Evolutionary conservation across 2,888 invertebrate species (phyloP).

Genomic region (Aethes cnicana): DNA sequence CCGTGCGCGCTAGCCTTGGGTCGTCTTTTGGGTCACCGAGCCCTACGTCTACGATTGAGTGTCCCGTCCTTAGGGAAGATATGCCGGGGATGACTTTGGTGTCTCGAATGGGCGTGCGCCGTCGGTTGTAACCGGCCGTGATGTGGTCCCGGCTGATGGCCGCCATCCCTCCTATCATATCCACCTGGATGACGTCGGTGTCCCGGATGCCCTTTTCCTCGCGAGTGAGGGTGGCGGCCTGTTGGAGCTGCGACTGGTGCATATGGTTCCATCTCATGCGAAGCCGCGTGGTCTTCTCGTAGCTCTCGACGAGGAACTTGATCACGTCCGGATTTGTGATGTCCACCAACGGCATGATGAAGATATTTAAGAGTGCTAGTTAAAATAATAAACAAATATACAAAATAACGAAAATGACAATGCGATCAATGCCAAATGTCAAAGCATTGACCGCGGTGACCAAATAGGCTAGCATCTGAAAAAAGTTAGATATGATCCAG

Average conservation of each 20-base stretch:
- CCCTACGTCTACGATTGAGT: conserved; percentile 49
- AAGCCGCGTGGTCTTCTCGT: conserved; percentile 51
- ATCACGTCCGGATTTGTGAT: conserved; percentile 51
- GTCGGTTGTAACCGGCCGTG: conserved; percentile 41
- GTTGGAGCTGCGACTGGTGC: conserved; percentile 41
- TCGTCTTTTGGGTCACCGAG: conserved; percentile 51
- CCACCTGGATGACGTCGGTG: conserved; percentile 40
- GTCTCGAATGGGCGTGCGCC: conserved; percentile 41
- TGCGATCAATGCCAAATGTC: too few species aligned
- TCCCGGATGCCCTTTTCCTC: conserved; percentile 46
- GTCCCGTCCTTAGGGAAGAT: conserved; percentile 42
- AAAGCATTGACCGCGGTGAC: too few species aligned
- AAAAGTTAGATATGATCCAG: too few species aligned
- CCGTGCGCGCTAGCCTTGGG: conserved; percentile 46
- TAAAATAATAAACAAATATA: too few species aligned
- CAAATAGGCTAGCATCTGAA: too few species aligned
- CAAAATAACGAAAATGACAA: too few species aligned
- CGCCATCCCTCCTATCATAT: conserved; percentile 43
- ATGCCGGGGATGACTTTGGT: conserved; percentile 38
- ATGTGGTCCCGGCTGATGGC: conserved; percentile 44
- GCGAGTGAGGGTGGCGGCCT: conserved; percentile 45
- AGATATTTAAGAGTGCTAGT: too few species aligned
- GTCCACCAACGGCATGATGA: conserved; percentile 50
- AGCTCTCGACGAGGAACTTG: conserved; percentile 52
- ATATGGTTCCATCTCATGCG: conserved; percentile 52